Percentiles rank a stretch among this genome's conserved stretches.
Conservation (phyloP, 2,113 vertebrate genomes). For the Apteryx owenii region DNA sequence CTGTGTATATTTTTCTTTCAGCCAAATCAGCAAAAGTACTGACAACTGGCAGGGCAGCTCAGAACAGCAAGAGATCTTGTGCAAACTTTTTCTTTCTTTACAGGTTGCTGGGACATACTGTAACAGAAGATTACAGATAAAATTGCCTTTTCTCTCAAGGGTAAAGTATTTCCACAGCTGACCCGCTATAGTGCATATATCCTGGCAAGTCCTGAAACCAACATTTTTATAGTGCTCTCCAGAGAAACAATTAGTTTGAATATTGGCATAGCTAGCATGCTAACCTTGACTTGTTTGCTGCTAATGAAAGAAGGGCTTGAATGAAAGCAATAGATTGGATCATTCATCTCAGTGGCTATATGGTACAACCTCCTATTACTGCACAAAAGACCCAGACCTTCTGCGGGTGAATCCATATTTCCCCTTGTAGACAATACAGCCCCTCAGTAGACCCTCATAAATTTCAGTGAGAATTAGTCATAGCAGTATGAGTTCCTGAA, state of each 20-base stretch:
- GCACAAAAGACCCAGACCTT: neutral
- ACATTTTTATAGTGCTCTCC: neutral
- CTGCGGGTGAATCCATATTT: neutral
- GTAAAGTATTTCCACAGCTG: neutral
- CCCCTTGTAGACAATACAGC: neutral
- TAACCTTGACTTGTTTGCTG: neutral
- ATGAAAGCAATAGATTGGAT: neutral
- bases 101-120: constrained; percentile 28
- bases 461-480: neutral
- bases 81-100: constrained; percentile 30
- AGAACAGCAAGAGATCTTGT: constrained; percentile 7
- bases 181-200: neutral
- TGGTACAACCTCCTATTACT: neutral
- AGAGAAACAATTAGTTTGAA: neutral
- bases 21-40: constrained; percentile 25
- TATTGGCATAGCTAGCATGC: neutral
- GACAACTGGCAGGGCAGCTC: constrained; percentile 35
- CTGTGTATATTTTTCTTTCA: constrained; percentile 59
- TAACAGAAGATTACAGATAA: constrained; percentile 36
- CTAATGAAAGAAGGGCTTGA: neutral
- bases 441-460: neutral
- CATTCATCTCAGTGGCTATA: neutral
- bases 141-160: constrained; percentile 35
- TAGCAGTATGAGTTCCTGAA: neutral
- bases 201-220: constrained; percentile 6